These are phyloP conservation scores for Scaptomyza reducta DNA, from an alignment of 2,888 invertebrate species.

Conservation along the genomic window DNA sequence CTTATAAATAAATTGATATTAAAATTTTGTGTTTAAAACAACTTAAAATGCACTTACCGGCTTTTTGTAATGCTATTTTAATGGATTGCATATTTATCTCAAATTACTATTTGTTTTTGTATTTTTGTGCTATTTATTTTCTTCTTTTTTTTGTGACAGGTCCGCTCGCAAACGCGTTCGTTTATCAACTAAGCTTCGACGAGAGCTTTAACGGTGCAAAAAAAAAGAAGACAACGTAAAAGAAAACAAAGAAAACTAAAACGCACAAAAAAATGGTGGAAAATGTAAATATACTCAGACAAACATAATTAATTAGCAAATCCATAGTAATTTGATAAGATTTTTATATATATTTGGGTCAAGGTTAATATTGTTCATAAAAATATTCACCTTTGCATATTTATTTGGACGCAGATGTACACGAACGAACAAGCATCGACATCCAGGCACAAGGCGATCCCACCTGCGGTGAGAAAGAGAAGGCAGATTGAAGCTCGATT, in stretches of 20 bases:
- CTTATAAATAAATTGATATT: too few species aligned
- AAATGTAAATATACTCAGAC: constrained; percentile 29
- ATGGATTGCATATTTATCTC: constrained; percentile 1
- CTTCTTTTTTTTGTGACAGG: constrained; percentile 40
- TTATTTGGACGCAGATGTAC: too few species aligned
- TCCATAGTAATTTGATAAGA: background rate
- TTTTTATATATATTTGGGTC: background rate
- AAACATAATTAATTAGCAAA: constrained; percentile 8
- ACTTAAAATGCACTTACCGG: too few species aligned
- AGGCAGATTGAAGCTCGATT: too few species aligned
- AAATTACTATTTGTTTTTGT: constrained; percentile 1
- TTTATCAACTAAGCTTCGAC: constrained; percentile 61
- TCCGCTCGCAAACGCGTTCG: constrained; percentile 57
- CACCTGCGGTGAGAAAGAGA: too few species aligned
- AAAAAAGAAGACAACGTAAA: constrained; percentile 14
- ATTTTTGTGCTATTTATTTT: constrained; percentile 10
- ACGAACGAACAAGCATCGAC: too few species aligned
- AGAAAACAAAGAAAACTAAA: constrained; percentile 5
- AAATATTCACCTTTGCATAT: too few species aligned
- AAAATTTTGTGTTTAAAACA: too few species aligned
- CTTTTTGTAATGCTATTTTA: background rate
- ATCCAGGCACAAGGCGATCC: too few species aligned
- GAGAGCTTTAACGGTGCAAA: constrained; percentile 49
- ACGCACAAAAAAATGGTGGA: constrained; percentile 33
- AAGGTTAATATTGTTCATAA: background rate